Evolutionary conservation across 2,888 invertebrate species (phyloP).

Genomic region (Caenorhabditis sp.): DNA sequence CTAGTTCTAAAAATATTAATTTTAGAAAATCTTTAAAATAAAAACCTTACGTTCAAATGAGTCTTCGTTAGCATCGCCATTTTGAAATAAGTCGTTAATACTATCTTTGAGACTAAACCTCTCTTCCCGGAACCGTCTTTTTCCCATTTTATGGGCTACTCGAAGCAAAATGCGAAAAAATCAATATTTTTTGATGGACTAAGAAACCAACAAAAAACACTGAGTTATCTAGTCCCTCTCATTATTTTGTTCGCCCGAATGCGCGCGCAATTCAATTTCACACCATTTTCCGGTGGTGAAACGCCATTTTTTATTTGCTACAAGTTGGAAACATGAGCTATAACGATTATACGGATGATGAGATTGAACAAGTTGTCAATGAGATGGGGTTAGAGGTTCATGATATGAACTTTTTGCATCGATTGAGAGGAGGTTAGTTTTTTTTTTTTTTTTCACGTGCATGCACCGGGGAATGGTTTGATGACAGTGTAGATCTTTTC

Average conservation of each 20-base stretch:
- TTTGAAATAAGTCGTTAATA: not conserved
- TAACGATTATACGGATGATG: constrained; percentile 18
- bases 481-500: no score
- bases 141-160: not conserved
- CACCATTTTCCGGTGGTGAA: not conserved
- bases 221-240: not conserved
- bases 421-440: constrained; percentile 19
- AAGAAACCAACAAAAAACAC: not conserved
- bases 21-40: no score
- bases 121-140: not conserved
- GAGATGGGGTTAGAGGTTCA: constrained; percentile 29
- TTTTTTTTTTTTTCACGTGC: constrained; percentile 8
- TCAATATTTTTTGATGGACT: not conserved
- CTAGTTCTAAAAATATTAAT: not conserved
- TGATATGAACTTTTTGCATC: constrained; percentile 9
- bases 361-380: constrained; percentile 28
- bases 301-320: not conserved
- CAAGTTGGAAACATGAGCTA: constrained; percentile 10
- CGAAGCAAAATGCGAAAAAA: not conserved
- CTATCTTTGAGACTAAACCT: not conserved
- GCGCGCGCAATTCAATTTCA: not conserved
- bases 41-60: not conserved
- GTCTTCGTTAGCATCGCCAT: not conserved
- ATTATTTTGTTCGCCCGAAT: not conserved
- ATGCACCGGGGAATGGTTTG: no score